Evolutionary conservation across 2,888 invertebrate species (phyloP).

Genomic region (Caenorhabditis doughertyi): DNA sequence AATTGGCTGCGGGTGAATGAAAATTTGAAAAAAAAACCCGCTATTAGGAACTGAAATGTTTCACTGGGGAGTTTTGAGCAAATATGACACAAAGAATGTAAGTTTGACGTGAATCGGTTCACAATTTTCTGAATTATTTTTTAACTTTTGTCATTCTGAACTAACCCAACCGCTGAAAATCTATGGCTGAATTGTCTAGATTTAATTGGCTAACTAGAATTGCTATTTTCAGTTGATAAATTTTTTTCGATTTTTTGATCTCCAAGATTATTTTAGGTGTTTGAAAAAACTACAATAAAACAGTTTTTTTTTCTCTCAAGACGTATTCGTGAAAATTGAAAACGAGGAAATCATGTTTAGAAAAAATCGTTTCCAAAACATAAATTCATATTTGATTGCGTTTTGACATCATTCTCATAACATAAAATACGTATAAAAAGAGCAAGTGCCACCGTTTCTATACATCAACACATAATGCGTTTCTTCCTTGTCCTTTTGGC

Average conservation of each 20-base stretch:
- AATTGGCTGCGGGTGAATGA: too few relatives aligned
- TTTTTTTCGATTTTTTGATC: neutral
- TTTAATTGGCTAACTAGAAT: too few relatives aligned
- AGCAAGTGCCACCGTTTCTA: neutral
- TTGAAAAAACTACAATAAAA: neutral
- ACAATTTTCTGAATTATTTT: too few relatives aligned
- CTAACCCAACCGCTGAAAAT: too few relatives aligned
- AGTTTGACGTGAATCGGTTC: too few relatives aligned
- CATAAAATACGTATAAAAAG: constrained; percentile 46
- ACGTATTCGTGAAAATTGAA: neutral
- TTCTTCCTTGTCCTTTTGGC: constrained; percentile 42
- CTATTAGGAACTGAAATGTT: too few relatives aligned
- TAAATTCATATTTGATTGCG: constrained; percentile 15
- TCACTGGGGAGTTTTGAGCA: too few relatives aligned
- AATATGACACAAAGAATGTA: too few relatives aligned
- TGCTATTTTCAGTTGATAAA: neutral
- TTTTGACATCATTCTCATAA: constrained; percentile 14
- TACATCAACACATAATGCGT: constrained; percentile 45
- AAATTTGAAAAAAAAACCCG: too few relatives aligned
- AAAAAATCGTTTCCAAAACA: constrained; percentile 23
- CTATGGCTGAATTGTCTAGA: too few relatives aligned
- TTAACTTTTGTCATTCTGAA: too few relatives aligned
- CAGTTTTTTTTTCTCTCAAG: neutral
- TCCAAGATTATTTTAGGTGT: neutral
- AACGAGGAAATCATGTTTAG: constrained; percentile 14